These are phyloP conservation scores for Margaritifera margaritifera DNA, from an alignment of 2,888 invertebrate genomes.

Conservation along the genomic window DNA sequence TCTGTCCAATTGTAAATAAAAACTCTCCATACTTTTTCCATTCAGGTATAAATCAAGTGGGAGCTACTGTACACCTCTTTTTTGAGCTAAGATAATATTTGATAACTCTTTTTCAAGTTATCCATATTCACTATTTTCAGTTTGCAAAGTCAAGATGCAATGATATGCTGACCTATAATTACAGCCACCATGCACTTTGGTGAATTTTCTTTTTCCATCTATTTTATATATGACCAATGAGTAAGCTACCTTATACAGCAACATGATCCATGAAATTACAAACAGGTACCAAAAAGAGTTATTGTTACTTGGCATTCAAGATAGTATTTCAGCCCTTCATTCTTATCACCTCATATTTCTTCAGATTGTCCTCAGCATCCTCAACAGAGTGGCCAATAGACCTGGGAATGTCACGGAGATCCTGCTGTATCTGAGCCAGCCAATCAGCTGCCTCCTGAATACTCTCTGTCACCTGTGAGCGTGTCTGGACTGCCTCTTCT, in stretches of 20 bases:
- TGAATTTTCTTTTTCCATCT: too few relatives aligned
- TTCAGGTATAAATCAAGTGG: too few relatives aligned
- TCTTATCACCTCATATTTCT: conserved; percentile 64
- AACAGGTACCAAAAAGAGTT: background rate
- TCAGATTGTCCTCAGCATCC: conserved; percentile 86
- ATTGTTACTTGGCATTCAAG: background rate
- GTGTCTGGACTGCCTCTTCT: conserved; percentile 85
- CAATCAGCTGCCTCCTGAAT: conserved; percentile 87
- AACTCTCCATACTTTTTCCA: too few relatives aligned
- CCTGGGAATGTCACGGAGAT: conserved; percentile 35
- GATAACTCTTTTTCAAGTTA: too few relatives aligned
- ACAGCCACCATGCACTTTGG: too few relatives aligned
- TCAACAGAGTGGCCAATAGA: conserved; percentile 87
- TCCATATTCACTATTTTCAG: background rate
- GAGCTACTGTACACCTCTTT: too few relatives aligned
- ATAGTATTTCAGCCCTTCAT: background rate
- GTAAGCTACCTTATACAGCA: too few relatives aligned
- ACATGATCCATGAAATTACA: background rate
- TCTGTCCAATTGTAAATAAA: too few relatives aligned
- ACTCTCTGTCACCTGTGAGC: conserved; percentile 85
- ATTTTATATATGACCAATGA: too few relatives aligned
- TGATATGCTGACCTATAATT: too few relatives aligned
- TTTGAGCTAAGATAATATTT: too few relatives aligned
- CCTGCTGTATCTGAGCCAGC: conserved; percentile 85
- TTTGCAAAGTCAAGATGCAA: too few relatives aligned